A percentile compares a stretch with the other conserved stretches of the same genome.
phyloP scores from a whole-genome alignment of 2,888 invertebrate genomes.

The Strigamia crassipes region DNA sequence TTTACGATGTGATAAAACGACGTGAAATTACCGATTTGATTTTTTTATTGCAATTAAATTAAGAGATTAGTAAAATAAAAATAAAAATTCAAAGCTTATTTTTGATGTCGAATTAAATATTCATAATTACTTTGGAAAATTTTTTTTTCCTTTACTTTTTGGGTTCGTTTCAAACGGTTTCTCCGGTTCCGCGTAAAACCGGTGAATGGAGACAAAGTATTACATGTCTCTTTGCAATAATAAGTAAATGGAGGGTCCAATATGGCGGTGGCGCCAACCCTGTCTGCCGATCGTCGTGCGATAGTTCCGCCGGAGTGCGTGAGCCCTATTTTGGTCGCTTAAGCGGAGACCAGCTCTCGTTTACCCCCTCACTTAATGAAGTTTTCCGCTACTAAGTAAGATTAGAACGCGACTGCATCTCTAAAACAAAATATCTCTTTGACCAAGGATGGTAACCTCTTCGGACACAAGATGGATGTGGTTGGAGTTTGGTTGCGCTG shows the following conservation, averaged over 20 bases:
- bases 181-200: not conserved
- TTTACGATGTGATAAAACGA: not conserved
- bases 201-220: conserved; percentile 1
- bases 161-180: not conserved
- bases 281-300: conserved; percentile 23
- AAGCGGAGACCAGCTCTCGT: conserved; percentile 1
- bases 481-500: not conserved
- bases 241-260: conserved; percentile 17
- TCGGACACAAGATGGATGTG: not conserved
- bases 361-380: conserved; percentile 21
- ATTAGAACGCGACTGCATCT: not conserved
- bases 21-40: no score
- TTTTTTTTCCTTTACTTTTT: not conserved
- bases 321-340: conserved; percentile 22
- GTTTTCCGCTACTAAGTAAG: not conserved
- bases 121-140: not conserved
- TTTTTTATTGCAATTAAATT: no score
- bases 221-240: not conserved
- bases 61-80: no score
- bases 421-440: not conserved
- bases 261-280: conserved; percentile 24
- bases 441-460: not conserved
- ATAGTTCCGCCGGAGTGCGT: conserved; percentile 17
- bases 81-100: no score
- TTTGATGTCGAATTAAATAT: not conserved